Evolutionary conservation across 2,888 invertebrate genomes (phyloP), one percentile per base, ranked within the genome.

Genomic region (Athrips mouffetella): DNA sequence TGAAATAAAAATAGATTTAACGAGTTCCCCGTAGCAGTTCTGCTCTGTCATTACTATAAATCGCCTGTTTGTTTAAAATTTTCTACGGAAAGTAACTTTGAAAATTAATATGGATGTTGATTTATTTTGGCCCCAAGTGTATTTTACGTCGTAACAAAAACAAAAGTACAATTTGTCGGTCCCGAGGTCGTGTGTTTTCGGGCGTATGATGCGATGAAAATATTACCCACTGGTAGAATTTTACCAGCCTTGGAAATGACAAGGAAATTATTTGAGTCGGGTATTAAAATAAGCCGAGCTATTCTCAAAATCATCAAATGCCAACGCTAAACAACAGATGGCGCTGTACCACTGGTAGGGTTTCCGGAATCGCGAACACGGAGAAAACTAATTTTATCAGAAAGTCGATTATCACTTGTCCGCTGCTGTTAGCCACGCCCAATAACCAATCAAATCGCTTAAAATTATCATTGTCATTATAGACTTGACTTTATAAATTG

Each of bases 101-200:
- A 18, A 35, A 16, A 35, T 30, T 30, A n/a, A 30, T 35, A 18
- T 35, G 33, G 33, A 15, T 35, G 33, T 35, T 2, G 33, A 35
- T 16, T 35, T 35, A 35, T 35, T 35, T 16, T 4, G 18, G 33
- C 1, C 15, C 33, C 33, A 16, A 35, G 33, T 35, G 33, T 35
- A 18, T 35, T 35, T 35, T 16, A 51, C 51, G 57, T 49, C 13
- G 8, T 13, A 3, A 16, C 16, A 35, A 8, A 15, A 16, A 35
- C 15, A 15, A 35, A 35, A 15, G 18, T 2, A 35, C 33, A 15
- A 15, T 18, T 8, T 2, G 15, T 16, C 33, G 18, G 18, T 18
- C 18, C 13, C 33, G 8, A 18, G 15, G 15, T 11, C 5, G 5
- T 11, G 5, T 11, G 13, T 15, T n/a, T 13, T 7, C 31, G 6